Evolutionary conservation across 2,888 invertebrate species (phyloP).

Genomic region (Trachelus stipa): DNA sequence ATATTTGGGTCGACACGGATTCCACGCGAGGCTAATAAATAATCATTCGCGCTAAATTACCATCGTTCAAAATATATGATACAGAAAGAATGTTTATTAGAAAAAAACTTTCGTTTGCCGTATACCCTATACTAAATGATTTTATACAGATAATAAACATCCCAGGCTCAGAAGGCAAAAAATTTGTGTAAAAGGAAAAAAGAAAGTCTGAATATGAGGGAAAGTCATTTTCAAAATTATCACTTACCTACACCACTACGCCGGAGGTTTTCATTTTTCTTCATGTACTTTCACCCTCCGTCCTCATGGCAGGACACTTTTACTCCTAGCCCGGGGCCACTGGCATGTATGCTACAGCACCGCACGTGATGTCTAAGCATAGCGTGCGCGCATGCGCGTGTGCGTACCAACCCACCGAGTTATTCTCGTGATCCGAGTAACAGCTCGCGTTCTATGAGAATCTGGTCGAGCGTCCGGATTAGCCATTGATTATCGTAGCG

Average conservation of each 20-base stretch:
- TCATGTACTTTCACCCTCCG: neutral
- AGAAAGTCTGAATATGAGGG: neutral
- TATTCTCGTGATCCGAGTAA: neutral
- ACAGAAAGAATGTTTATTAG: too few relatives aligned
- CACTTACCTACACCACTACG: neutral
- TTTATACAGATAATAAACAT: neutral
- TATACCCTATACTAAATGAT: too few relatives aligned
- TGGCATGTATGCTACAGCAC: neutral
- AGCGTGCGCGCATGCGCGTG: neutral
- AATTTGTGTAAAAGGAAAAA: neutral
- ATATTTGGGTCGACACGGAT: constrained; percentile 43
- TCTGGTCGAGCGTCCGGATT: neutral
- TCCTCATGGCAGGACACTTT: neutral
- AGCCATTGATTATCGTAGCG: neutral
- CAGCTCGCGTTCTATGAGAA: too few relatives aligned
- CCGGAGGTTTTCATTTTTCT: neutral
- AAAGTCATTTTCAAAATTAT: neutral
- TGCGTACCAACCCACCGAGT: neutral
- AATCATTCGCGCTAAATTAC: neutral
- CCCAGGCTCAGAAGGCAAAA: neutral
- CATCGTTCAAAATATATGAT: neutral
- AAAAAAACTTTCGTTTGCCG: too few relatives aligned
- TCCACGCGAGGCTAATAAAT: neutral
- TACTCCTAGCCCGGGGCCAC: neutral
- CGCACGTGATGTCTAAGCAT: neutral